Evolutionary conservation across 2,888 invertebrate species (phyloP).

Genomic region (Leptopilina myrica): DNA sequence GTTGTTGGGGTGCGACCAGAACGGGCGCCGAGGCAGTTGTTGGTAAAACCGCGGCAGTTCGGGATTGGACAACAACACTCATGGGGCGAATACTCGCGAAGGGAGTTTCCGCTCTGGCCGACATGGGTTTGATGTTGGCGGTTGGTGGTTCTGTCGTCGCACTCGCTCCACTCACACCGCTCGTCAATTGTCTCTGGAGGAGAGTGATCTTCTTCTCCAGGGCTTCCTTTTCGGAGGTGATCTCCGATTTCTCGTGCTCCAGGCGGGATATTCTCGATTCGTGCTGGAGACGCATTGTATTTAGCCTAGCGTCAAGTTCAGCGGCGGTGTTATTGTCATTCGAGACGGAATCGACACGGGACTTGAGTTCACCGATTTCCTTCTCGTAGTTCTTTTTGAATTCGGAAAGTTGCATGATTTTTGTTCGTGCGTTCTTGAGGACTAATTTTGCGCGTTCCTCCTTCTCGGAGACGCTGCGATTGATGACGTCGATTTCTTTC

Average conservation of each 20-base stretch:
- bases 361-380: slow-evolving; percentile 69
- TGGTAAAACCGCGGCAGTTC: slow-evolving; percentile 88
- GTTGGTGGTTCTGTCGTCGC: slow-evolving; percentile 83
- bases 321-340: slow-evolving; percentile 68
- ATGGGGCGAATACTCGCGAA: slow-evolving; percentile 96
- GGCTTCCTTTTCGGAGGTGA: slow-evolving; percentile 83
- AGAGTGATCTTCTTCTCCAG: slow-evolving; percentile 84
- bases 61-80: slow-evolving; percentile 82
- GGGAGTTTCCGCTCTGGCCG: slow-evolving; percentile 90
- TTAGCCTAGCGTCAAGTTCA: slow-evolving; percentile 77
- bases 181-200: slow-evolving; percentile 82
- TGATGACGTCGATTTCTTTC: slow-evolving; percentile 82
- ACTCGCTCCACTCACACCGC: slow-evolving; percentile 80
- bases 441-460: slow-evolving; percentile 83
- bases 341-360: slow-evolving; percentile 65
- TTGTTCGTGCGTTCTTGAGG: slow-evolving; percentile 85
- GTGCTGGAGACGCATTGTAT: slow-evolving; percentile 83
- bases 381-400: slow-evolving; percentile 77
- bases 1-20: slow-evolving; percentile 71
- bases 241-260: slow-evolving; percentile 85
- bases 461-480: slow-evolving; percentile 79
- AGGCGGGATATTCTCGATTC: slow-evolving; percentile 84
- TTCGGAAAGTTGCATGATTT: slow-evolving; percentile 85
- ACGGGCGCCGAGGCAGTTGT: slow-evolving; percentile 81
- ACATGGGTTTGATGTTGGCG: slow-evolving; percentile 96